phyloP scores from a whole-genome alignment of 2,113 vertebrate species.

The Scytalopus superciliaris region DNA sequence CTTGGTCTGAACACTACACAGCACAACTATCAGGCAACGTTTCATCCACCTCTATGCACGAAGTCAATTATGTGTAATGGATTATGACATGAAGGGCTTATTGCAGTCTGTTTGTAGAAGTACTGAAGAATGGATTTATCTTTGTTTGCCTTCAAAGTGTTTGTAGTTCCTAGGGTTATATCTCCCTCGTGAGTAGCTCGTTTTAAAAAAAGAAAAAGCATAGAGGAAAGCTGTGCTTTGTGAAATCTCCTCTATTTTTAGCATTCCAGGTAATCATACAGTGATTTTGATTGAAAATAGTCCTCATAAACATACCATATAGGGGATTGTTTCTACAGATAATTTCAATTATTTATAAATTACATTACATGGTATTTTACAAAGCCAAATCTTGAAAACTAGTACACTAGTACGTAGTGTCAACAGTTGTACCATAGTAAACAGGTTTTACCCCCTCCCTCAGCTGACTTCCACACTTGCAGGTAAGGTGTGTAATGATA shows the following conservation, averaged over 20 bases:
- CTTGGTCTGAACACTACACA: background rate
- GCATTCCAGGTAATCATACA: background rate
- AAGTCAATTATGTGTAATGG: background rate
- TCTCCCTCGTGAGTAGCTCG: background rate
- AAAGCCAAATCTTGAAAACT: background rate
- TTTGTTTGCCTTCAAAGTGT: background rate
- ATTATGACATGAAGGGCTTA: constrained; percentile 1
- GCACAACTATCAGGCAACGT: background rate
- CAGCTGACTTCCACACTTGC: background rate
- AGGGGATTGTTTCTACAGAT: background rate
- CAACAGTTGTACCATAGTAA: background rate
- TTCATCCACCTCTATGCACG: background rate
- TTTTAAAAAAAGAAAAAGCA: background rate
- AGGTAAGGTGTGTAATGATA: background rate
- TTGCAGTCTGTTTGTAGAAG: background rate
- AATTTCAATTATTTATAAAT: background rate
- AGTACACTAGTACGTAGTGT: background rate
- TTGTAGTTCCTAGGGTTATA: background rate
- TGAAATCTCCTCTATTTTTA: constrained; percentile 24
- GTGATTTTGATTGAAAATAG: background rate
- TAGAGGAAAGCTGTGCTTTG: background rate
- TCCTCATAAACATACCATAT: background rate
- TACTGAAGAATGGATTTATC: background rate
- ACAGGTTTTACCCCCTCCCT: background rate
- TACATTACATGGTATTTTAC: background rate